Evolutionary conservation across 1,140 invertebrate species (phyloP).

Genomic region (Drosophila ambigua): DNA sequence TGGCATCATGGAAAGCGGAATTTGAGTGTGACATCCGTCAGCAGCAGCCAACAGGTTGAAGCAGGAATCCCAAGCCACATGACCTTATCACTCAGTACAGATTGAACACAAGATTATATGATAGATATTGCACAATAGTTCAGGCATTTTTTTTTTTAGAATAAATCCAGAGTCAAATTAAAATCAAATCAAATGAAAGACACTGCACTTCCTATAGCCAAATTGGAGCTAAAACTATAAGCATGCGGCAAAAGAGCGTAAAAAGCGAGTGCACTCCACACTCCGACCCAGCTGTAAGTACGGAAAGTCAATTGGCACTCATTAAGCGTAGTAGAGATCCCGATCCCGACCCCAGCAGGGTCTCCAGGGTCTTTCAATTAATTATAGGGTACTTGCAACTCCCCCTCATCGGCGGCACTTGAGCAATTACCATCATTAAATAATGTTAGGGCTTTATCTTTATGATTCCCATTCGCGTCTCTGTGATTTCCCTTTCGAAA

Average conservation of each 20-base stretch:
- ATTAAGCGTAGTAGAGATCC: neutral
- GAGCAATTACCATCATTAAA: constrained; percentile 31
- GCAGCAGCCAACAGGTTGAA: constrained; percentile 3
- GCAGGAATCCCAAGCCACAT: neutral
- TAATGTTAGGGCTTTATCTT: constrained; percentile 30
- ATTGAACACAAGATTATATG: neutral
- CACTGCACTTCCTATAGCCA: no score
- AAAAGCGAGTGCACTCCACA: no score
- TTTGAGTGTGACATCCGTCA: constrained; percentile 37
- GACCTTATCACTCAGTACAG: neutral
- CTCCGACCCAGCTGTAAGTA: constrained; percentile 4
- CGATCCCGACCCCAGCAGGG: no score
- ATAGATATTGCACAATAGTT: neutral
- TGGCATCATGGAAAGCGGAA: constrained; percentile 1
- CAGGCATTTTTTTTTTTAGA: neutral
- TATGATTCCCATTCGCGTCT: constrained; percentile 20
- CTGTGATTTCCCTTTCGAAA: constrained; percentile 44
- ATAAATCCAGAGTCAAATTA: no score
- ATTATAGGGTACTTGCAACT: constrained; percentile 53
- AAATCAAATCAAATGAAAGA: no score
- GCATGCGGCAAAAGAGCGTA: no score
- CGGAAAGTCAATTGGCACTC: constrained; percentile 49
- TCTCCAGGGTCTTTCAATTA: constrained; percentile 36
- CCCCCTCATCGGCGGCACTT: constrained; percentile 20
- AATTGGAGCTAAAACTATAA: no score